Evolutionary conservation across 2,797 vertebrate species (phyloP).

Genomic region (Zenarchopterus dispar): DNA sequence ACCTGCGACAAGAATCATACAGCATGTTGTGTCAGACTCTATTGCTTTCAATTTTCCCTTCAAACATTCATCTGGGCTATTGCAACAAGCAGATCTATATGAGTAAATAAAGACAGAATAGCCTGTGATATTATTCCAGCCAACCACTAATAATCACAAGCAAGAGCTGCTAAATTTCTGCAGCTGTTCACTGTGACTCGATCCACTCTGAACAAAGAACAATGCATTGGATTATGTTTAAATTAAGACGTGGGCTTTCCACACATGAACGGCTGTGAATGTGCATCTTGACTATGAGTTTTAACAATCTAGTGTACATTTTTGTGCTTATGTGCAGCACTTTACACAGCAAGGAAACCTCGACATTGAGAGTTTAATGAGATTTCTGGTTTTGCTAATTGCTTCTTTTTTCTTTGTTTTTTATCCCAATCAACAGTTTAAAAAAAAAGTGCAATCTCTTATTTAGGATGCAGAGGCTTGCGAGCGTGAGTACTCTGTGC

Average conservation of each 20-base stretch:
- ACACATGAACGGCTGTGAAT: constrained; percentile 21
- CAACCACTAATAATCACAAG: constrained; percentile 55
- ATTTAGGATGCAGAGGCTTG: constrained; percentile 60
- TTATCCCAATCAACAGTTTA: constrained; percentile 47
- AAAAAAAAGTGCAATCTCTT: constrained; percentile 68
- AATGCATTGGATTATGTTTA: constrained; percentile 30
- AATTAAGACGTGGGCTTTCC: constrained; percentile 40
- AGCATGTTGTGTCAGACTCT: constrained; percentile 67
- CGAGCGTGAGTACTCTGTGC: too few species aligned
- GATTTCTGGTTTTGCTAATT: constrained; percentile 68
- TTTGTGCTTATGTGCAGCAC: constrained; percentile 16
- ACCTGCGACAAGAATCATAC: constrained; percentile 57
- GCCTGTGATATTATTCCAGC: constrained; percentile 57
- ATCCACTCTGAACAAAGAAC: constrained; percentile 26
- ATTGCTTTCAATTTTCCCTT: constrained; percentile 73
- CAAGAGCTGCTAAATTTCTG: constrained; percentile 29
- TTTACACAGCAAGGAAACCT: constrained; percentile 35
- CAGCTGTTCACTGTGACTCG: constrained; percentile 38
- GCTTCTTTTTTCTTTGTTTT: constrained; percentile 36
- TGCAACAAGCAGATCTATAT: constrained; percentile 75
- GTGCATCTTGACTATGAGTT: constrained; percentile 19
- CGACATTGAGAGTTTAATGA: constrained; percentile 57
- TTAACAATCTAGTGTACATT: constrained; percentile 16
- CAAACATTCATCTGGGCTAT: constrained; percentile 71
- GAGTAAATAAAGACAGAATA: constrained; percentile 77